phyloP scores from a whole-genome alignment of 2,113 vertebrate genomes.

The Aviceda subcristata region DNA sequence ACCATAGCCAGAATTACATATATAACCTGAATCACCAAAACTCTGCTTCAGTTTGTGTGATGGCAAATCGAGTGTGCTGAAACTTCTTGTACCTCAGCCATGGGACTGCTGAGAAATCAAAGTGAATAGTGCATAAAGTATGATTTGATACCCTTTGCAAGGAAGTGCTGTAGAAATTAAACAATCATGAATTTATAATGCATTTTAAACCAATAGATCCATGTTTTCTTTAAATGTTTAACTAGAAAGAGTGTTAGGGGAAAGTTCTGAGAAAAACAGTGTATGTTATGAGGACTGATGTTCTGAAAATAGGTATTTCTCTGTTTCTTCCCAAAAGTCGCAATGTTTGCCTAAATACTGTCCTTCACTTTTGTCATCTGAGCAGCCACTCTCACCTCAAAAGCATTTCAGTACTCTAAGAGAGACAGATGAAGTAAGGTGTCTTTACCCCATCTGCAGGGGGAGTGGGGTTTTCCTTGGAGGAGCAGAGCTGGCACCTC shows the following conservation, averaged over 20 bases:
- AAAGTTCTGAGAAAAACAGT: not conserved
- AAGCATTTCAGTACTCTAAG: not conserved
- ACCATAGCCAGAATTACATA: not conserved
- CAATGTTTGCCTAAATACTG: not conserved
- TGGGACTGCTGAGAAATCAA: not conserved
- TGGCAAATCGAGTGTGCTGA: not conserved
- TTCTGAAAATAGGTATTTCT: not conserved
- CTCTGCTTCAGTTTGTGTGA: not conserved
- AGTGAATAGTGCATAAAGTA: not conserved
- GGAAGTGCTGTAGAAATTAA: not conserved
- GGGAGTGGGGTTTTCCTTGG: not conserved
- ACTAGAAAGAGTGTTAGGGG: not conserved
- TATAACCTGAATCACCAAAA: not conserved
- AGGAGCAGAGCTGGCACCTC: not conserved
- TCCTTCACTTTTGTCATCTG: not conserved
- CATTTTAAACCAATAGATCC: not conserved
- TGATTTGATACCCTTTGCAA: not conserved
- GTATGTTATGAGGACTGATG: fast-evolving
- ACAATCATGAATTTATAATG: not conserved
- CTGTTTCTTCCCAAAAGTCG: not conserved
- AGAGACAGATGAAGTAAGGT: not conserved
- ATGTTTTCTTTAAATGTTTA: not conserved
- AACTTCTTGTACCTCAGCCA: not conserved
- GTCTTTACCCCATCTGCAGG: not conserved
- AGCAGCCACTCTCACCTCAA: not conserved